Evolutionary conservation across 2,888 invertebrate species (phyloP), one percentile per base, ranked within the genome.

Genomic region (Mythimna loreyi): DNA sequence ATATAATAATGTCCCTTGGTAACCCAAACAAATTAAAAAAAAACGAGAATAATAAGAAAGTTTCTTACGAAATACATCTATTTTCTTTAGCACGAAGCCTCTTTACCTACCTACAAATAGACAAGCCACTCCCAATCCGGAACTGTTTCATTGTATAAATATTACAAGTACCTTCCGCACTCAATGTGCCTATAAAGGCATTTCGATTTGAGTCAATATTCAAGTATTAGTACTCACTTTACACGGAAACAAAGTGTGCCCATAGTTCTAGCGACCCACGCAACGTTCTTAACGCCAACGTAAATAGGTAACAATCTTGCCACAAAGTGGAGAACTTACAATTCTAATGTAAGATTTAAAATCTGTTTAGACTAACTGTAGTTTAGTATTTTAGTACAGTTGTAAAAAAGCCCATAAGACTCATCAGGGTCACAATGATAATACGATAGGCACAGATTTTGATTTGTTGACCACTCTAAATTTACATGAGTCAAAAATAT

Each of bases 181-280:
- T 73, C 58, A 67, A 62, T 59, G 30, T 28, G 60, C 74, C 61
- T 58, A 56, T 76, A 67, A 73, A 76, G 28, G 75, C 43, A 50
- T 68, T 80, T 75, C 60, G 55, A 80, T 79, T 79, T 69, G 70
- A 78, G 55, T 70, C 75, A 80, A 78, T 78, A 77, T 70, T 73
- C 66, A 72, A 65, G 72, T 72, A 72, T 78, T 75, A 75, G 65
- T 71, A 64, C 78, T 76, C 63, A 80, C 49, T 80, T 63, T 75
- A 77, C 77, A 77, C 64, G 61, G 80, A 80, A 77, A 77, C 75
- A 68, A 75, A 76, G 74, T 65, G 65, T 43, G 80, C 43, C 25
- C 50, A 70, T 70, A 75, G 70, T 69, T 78, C 55, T 55, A 33
- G 16, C 53, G 3, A 16, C 77, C 77, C 70, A 78, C 77, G 59